Conservation (phyloP, 2,888 invertebrate genomes). For the Apotomis turbidana region DNA sequence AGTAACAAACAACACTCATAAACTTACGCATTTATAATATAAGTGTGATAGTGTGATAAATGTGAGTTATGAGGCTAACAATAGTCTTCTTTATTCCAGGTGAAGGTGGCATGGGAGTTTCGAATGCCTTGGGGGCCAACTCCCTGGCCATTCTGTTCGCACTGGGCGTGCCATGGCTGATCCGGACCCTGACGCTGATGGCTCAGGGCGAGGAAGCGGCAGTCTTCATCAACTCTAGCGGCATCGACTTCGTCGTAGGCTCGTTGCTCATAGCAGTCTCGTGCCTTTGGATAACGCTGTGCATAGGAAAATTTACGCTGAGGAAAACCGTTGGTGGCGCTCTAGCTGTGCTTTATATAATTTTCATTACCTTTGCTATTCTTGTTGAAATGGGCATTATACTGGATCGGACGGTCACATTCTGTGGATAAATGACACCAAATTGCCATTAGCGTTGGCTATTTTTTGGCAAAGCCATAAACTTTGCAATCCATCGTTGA, state of each 20-base stretch:
- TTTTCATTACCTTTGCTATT: slow-evolving; percentile 90
- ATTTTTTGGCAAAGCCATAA: background rate
- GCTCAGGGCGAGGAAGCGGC: slow-evolving; percentile 73
- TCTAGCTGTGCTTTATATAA: slow-evolving; percentile 86
- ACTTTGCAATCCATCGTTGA: background rate
- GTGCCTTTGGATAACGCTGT: slow-evolving; percentile 87
- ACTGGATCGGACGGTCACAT: slow-evolving; percentile 61
- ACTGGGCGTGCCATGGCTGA: slow-evolving; percentile 93
- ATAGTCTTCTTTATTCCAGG: slow-evolving; percentile 79
- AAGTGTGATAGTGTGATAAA: no score
- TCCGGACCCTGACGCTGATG: slow-evolving; percentile 85
- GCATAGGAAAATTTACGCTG: slow-evolving; percentile 87
- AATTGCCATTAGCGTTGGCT: background rate
- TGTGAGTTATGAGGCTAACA: background rate
- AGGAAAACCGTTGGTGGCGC: slow-evolving; percentile 87
- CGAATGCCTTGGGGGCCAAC: slow-evolving; percentile 94
- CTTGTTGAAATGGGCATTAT: slow-evolving; percentile 91
- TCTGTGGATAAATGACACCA: slow-evolving; percentile 24
- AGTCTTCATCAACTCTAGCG: slow-evolving; percentile 89
- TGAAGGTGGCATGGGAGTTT: slow-evolving; percentile 93
- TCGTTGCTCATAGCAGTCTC: slow-evolving; percentile 90
- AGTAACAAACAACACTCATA: no score
- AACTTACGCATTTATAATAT: no score
- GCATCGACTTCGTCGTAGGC: slow-evolving; percentile 92
- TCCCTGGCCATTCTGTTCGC: slow-evolving; percentile 93